Conservation (phyloP, 2,797 vertebrate species). For the Sebastolobus altivelis region DNA sequence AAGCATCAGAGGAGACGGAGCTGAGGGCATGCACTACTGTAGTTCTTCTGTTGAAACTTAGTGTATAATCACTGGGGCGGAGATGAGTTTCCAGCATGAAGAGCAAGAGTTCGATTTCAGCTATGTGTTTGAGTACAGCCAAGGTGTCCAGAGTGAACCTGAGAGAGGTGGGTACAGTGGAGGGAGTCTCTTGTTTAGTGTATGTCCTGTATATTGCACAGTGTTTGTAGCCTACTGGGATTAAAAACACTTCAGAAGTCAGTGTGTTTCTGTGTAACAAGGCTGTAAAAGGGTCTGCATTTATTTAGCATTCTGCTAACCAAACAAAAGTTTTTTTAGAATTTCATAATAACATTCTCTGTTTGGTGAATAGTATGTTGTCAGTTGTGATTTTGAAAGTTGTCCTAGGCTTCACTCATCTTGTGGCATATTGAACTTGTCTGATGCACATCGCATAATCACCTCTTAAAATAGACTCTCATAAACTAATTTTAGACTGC, state of each 20-base stretch:
- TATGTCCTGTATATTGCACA: background rate
- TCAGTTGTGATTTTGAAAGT: background rate
- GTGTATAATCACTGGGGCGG: slow-evolving; percentile 17
- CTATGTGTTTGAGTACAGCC: slow-evolving; percentile 91
- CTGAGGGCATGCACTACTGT: slow-evolving; percentile 4
- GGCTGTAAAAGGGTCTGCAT: background rate
- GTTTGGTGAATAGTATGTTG: background rate
- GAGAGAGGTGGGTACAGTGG: slow-evolving; percentile 70
- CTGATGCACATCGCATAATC: slow-evolving; percentile 24
- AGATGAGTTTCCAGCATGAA: slow-evolving; percentile 88
- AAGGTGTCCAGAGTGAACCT: slow-evolving; percentile 75
- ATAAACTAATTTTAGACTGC: slow-evolving; percentile 78
- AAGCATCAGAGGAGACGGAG: slow-evolving; percentile 48
- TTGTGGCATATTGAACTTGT: slow-evolving; percentile 13
- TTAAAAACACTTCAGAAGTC: background rate
- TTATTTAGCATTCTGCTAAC: slow-evolving; percentile 9
- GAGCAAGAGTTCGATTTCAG: slow-evolving; percentile 92
- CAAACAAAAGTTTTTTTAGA: background rate
- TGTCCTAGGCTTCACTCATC: background rate
- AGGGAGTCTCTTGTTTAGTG: background rate
- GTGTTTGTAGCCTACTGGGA: background rate
- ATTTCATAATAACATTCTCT: background rate
- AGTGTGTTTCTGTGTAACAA: background rate
- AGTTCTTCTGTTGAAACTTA: slow-evolving; percentile 15
- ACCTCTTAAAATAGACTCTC: slow-evolving; percentile 73